A percentile compares a stretch with the other conserved stretches of the same genome.
Conservation (phyloP, 1,140 invertebrate species). For the Ctenoplectra terminalis region DNA sequence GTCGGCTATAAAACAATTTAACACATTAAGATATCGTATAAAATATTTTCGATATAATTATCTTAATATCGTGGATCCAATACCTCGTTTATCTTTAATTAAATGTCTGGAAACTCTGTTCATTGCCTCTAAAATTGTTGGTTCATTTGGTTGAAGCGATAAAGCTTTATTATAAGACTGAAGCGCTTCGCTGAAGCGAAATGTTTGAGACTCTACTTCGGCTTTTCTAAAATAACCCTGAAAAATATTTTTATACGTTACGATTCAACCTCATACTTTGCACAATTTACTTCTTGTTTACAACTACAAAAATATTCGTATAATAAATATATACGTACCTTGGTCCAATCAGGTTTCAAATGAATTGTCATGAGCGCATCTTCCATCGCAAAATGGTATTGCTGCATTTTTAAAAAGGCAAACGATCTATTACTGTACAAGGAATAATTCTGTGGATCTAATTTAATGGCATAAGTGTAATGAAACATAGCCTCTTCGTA, state of each 20-base stretch:
- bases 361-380: slow-evolving; percentile 90
- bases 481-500: slow-evolving; percentile 90
- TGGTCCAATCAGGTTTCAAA: slow-evolving; percentile 90
- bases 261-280: too few species aligned
- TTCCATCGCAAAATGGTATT: slow-evolving; percentile 89
- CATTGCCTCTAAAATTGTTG: slow-evolving; percentile 86
- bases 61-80: too few species aligned
- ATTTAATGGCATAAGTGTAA: slow-evolving; percentile 91
- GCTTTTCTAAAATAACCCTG: slow-evolving; percentile 92
- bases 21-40: slow-evolving; percentile 18
- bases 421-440: slow-evolving; percentile 91
- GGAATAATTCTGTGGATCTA: slow-evolving; percentile 88
- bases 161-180: slow-evolving; percentile 88
- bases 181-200: slow-evolving; percentile 87
- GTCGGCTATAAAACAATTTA: slow-evolving; percentile 84
- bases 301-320: background rate
- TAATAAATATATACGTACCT: slow-evolving; percentile 85
- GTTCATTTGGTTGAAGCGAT: slow-evolving; percentile 87
- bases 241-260: slow-evolving; percentile 67
- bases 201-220: slow-evolving; percentile 89
- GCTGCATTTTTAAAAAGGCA: slow-evolving; percentile 90
- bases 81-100: slow-evolving; percentile 84
- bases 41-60: background rate
- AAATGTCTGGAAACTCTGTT: slow-evolving; percentile 85
- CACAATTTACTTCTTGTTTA: background rate